Base-by-base conservation (phyloP, 2,113 vertebrate genomes). In the Calonectris borealis region DNA sequence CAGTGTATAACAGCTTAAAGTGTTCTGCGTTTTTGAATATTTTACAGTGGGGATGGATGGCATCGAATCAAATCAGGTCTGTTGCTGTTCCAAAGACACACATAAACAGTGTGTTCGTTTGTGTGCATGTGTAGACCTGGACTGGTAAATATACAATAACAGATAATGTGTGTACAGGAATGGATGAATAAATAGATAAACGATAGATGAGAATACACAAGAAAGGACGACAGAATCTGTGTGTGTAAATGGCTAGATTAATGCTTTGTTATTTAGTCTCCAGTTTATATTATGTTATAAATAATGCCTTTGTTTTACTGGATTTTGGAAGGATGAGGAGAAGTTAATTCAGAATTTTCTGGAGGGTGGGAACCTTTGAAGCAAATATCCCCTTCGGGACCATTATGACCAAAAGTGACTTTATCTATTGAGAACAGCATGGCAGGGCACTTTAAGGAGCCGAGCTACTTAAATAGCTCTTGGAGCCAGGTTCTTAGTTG, bases 1-100 rank as follows among this genome's bases (percentile, higher is more conserved):
- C 0, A 0, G 6, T 6, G 2, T 11, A 2, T 40, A 62, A 31
- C 13, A 38, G 19, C 4, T 36, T 31, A 4, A 55, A 51, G 38
- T 3, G 18, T 16, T 57, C 26, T 49, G 42, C 13, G 7, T 36
- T 54, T 76, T 26, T 66, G 3, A 27, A 6, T 46, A 42, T 65
- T 77, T 82, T 42, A 8, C 31, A 29, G 15, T 36, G 40, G 31
- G 54, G 18, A 68, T 25, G n/a, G 44, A 58, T 51, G 42, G 9
- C 29, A 54, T 36, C 21, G 13, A 54, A 52, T 60, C 51, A 65
- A 36, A 48, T 38, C 25, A 51, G 8, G 19, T 38, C 19, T 89
- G 7, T 11, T 34, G 27, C 8, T 71, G 13, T 36, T 60, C 38
- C 40, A 83, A 62, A 26, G 34, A 60, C 13, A 34, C 16, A 18